phyloP scores from a whole-genome alignment of 2,888 invertebrate species.

The Ectemnius lituratus region DNA sequence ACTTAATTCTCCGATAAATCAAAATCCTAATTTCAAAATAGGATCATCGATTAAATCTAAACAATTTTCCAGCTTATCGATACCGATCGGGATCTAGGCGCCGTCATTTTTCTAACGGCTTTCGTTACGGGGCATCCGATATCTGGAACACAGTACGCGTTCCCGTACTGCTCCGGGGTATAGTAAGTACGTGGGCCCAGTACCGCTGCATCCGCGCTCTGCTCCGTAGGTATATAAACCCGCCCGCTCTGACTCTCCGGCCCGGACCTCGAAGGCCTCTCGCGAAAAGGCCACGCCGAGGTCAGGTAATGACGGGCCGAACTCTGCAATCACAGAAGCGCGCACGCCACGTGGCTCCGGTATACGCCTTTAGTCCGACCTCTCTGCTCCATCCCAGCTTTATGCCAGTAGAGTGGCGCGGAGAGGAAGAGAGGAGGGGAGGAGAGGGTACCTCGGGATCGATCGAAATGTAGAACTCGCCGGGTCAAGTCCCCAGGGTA shows the following conservation, averaged over 20 bases:
- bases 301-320: constrained; percentile 74
- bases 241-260: background rate
- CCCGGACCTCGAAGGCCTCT: constrained; percentile 65
- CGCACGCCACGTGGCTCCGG: constrained; percentile 74
- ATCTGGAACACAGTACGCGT: constrained; percentile 56
- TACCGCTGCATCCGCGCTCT: constrained; percentile 4
- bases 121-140: constrained; percentile 7
- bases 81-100: background rate
- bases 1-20: no score
- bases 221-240: constrained; percentile 27
- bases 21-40: no score
- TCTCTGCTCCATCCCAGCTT: constrained; percentile 41
- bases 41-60: no score
- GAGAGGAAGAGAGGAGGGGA: background rate
- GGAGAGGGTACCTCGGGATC: constrained; percentile 20
- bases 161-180: constrained; percentile 39
- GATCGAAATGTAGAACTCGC: constrained; percentile 28
- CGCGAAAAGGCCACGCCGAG: constrained; percentile 70
- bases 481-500: constrained; percentile 2
- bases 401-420: background rate
- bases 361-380: constrained; percentile 52
- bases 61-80: no score
- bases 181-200: constrained; percentile 23
- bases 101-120: constrained; percentile 7
- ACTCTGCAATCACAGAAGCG: constrained; percentile 76